Evolutionary conservation across 2,797 vertebrate genomes (phyloP), one percentile per base, ranked within the genome.

Genomic region (Neomorphus geoffroyi): DNA sequence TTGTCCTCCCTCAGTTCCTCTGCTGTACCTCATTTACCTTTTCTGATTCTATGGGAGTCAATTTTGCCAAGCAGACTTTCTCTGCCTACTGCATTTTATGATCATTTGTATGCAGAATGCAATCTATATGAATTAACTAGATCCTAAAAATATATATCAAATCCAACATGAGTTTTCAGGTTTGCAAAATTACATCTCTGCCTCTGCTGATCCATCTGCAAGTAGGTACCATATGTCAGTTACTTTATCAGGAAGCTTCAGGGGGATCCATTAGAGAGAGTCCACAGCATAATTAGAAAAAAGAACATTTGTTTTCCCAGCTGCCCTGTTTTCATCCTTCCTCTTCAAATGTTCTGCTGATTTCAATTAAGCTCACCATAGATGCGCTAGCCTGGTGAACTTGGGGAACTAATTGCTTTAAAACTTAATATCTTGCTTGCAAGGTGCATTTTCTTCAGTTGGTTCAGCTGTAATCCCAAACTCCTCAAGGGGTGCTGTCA

Each of bases 301-400:
- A 92, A 86, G 95, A 97, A 96, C 96, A 97, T 97, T 96, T 96
- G 94, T 97, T 97, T 96, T 88, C 93, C 95, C 96, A 97, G 96
- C 93, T 97, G 96, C 89, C 82, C 82, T 92, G 87, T 95, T 96
- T 95, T 90, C 77, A 91, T 96, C 87, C 83, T 91, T 94, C 77
- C 92, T 95, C 65, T 94, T 96, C 85, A 91, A 93, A 95, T 94
- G 61, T 95, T 96, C 91, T 92, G 91, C 94, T 95, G 81, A 73
- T 94, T 96, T 97, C 89, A 95, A 82, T 96, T 93, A 93, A 78
- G 27, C 67, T 97, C 74, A 94, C 90, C 60, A 61, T 69, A 83
- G 92, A 96, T 91, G 85, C 12, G 9, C 81, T 54, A 92, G 69
- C 67, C 74, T 77, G 73, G 89, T 78, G 80, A 96, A 93, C 80